These are phyloP conservation scores for Zelleria hepariella DNA, from an alignment of 2,888 invertebrate genomes.

Conservation along the genomic window DNA sequence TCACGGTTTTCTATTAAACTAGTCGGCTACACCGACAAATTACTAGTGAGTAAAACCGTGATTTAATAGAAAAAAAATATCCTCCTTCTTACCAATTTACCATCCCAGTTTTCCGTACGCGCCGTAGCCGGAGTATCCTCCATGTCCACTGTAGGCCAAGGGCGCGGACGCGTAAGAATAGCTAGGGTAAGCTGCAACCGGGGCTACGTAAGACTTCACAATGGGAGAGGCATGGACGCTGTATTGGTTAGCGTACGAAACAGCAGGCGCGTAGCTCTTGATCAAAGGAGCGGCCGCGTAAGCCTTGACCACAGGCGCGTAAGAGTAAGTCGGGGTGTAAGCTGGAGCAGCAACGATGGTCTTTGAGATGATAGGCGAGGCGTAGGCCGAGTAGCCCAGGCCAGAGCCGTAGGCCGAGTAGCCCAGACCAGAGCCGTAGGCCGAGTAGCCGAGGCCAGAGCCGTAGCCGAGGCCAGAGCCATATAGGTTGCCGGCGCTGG, in stretches of 20 bases:
- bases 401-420: constrained; percentile 10
- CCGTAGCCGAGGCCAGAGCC: constrained; percentile 14
- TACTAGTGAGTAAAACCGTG: too few relatives aligned
- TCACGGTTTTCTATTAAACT: too few relatives aligned
- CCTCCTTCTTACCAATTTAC: not conserved
- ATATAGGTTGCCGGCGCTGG: constrained; percentile 32
- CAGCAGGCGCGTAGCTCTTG: constrained; percentile 25
- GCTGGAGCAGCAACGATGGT: constrained; percentile 9
- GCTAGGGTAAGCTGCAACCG: constrained; percentile 10
- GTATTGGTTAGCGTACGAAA: constrained; percentile 12
- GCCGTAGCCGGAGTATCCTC: not conserved
- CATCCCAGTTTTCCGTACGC: not conserved
- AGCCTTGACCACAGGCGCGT: constrained; percentile 23
- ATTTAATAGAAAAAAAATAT: too few relatives aligned
- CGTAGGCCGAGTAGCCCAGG: constrained; percentile 14
- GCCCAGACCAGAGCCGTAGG: constrained; percentile 12
- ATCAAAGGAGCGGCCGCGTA: constrained; percentile 45
- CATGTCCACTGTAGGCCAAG: constrained; percentile 11
- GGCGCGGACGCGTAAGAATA: constrained; percentile 19
- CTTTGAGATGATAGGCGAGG: constrained; percentile 9
- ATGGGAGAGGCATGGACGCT: not conserved
- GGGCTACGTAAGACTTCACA: constrained; percentile 15
- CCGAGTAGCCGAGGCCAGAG: constrained; percentile 12
- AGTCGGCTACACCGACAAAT: too few relatives aligned
- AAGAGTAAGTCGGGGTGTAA: not conserved